phyloP scores from a whole-genome alignment of 2,888 invertebrate genomes.

The Busseola fusca region DNA sequence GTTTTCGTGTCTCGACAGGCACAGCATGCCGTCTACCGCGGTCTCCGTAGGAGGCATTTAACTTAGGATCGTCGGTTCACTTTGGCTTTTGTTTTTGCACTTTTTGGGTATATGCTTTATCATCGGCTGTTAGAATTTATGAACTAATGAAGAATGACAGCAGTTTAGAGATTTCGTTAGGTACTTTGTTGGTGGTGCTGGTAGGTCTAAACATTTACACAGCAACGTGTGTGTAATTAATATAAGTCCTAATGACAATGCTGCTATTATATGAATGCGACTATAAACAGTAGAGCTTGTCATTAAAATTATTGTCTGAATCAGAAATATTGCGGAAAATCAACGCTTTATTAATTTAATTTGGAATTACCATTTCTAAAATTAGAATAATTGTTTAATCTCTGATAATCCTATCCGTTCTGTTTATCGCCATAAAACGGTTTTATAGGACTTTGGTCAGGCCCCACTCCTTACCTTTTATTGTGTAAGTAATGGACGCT shows the following conservation, averaged over 20 bases:
- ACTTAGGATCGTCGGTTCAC: conserved; percentile 51
- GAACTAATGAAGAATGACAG: conserved; percentile 43
- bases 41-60: conserved; percentile 88
- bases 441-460: conserved; percentile 15
- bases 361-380: conserved; percentile 16
- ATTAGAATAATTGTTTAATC: conserved; percentile 24
- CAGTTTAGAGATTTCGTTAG: conserved; percentile 45
- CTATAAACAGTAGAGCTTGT: not conserved
- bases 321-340: conserved; percentile 7
- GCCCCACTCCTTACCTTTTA: conserved; percentile 4
- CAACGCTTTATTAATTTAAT: not conserved
- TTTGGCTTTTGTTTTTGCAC: conserved; percentile 49
- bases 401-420: not conserved
- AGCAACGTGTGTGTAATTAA: not conserved
- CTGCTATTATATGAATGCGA: not conserved
- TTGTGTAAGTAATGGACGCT: conserved; percentile 6
- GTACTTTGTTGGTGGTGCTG: not conserved
- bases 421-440: conserved; percentile 19
- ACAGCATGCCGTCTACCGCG: conserved; percentile 87
- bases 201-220: not conserved
- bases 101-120: conserved; percentile 42
- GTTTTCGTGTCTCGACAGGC: conserved; percentile 90
- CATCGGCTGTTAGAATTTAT: conserved; percentile 42
- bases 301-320: not conserved
- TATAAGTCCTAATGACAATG: not conserved